These are phyloP conservation scores for Phrynocephalus vlangalii DNA, from an alignment of 2,797 vertebrate genomes.

Conservation along the genomic window DNA sequence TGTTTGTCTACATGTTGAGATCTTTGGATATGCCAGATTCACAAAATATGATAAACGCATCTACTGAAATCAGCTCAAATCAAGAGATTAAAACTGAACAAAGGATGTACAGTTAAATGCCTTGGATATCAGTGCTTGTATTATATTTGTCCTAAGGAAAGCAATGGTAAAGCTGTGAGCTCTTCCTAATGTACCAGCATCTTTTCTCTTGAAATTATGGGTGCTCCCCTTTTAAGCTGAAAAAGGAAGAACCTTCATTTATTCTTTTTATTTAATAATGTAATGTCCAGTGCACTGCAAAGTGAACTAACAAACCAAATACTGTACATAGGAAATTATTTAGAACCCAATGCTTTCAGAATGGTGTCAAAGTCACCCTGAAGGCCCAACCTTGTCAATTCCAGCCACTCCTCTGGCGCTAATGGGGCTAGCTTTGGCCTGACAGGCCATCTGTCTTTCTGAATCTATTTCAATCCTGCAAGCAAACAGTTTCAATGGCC, in stretches of 20 bases:
- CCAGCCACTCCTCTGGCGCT: background rate
- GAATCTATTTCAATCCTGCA: slow-evolving; percentile 14
- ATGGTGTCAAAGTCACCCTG: background rate
- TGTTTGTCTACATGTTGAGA: too few relatives aligned
- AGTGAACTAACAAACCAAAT: background rate
- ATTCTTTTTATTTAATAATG: background rate
- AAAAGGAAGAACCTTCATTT: background rate
- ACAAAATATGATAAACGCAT: too few relatives aligned
- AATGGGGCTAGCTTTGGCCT: slow-evolving; percentile 22
- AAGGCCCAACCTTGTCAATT: background rate
- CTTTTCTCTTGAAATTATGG: background rate
- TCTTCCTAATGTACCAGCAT: background rate
- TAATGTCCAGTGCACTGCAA: slow-evolving; percentile 16
- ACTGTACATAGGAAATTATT: background rate
- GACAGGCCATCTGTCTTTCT: slow-evolving; percentile 19
- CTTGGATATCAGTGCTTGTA: background rate
- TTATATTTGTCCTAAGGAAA: background rate
- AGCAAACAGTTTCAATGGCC: slow-evolving; percentile 20
- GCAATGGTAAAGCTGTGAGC: background rate
- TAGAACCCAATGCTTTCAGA: slow-evolving; percentile 7
- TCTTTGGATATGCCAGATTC: too few relatives aligned
- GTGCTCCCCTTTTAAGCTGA: background rate
- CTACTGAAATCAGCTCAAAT: too few relatives aligned
- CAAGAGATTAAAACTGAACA: too few relatives aligned
- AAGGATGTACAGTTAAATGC: background rate